phyloP scores from a whole-genome alignment of 2,797 vertebrate species.

The Microhierax caerulescens region DNA sequence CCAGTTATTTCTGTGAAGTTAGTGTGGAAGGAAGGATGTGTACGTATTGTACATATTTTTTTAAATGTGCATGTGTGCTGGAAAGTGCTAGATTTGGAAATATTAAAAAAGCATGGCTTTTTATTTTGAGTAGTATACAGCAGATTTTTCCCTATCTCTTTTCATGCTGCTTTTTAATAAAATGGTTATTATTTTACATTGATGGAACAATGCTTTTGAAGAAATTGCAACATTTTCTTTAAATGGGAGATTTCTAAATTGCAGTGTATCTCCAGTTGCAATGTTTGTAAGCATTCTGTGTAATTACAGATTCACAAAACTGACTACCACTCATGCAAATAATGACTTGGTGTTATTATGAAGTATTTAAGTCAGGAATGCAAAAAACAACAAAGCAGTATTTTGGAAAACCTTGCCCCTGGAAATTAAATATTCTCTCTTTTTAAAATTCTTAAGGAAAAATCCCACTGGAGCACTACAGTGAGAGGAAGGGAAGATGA shows the following conservation, averaged over 20 bases:
- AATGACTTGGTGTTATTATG: fast-evolving
- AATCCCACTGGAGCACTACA: neutral
- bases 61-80: neutral
- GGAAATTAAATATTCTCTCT: neutral
- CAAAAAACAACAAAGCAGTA: neutral
- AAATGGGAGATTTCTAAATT: neutral
- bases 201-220: neutral
- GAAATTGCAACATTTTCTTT: neutral
- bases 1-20: neutral
- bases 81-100: neutral
- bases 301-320: neutral
- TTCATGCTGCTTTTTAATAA: neutral
- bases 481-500: neutral
- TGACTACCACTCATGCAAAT: neutral
- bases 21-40: neutral
- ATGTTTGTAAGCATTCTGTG: neutral
- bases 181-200: neutral
- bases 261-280: fast-evolving
- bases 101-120: fast-evolving
- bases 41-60: neutral
- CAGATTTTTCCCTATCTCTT: neutral
- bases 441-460: neutral
- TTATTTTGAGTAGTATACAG: neutral
- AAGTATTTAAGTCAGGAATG: neutral
- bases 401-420: neutral